A percentile compares a stretch with the other conserved stretches of the same genome.
Evolutionary conservation across 2,888 invertebrate species (phyloP).

Genomic region (Apodemia duryi): DNA sequence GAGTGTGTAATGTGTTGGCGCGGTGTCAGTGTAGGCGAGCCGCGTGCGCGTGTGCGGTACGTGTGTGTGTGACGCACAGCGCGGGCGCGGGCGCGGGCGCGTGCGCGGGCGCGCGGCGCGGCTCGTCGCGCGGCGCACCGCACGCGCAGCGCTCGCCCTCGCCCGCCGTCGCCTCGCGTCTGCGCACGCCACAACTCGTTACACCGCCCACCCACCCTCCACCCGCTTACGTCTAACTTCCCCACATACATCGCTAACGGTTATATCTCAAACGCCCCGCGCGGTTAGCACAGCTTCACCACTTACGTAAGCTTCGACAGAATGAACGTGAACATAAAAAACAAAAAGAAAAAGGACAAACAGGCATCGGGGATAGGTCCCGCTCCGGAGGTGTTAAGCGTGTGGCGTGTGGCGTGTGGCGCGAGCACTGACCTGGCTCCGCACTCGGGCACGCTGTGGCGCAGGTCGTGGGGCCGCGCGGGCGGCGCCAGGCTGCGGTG

Average conservation of each 20-base stretch:
- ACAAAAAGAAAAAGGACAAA: slow-evolving; percentile 20
- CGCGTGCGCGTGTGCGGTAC: slow-evolving; percentile 14
- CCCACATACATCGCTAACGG: background rate
- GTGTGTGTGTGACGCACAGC: slow-evolving; percentile 17
- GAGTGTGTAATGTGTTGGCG: background rate
- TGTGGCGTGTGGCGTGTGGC: slow-evolving; percentile 87
- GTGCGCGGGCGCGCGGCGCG: slow-evolving; percentile 19
- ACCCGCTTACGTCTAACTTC: slow-evolving; percentile 3
- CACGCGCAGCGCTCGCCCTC: slow-evolving; percentile 46
- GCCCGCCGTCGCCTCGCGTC: slow-evolving; percentile 29
- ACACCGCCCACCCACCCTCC: slow-evolving; percentile 25
- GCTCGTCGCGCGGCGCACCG: slow-evolving; percentile 40
- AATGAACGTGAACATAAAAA: slow-evolving; percentile 13
- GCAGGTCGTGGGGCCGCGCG: slow-evolving; percentile 13
- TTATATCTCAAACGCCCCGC: slow-evolving; percentile 34
- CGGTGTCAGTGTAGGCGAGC: slow-evolving; percentile 18
- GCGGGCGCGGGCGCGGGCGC: background rate
- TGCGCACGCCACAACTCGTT: slow-evolving; percentile 25
- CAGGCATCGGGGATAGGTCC: slow-evolving; percentile 20
- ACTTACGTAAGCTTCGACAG: slow-evolving; percentile 6
- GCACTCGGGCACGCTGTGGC: slow-evolving; percentile 79
- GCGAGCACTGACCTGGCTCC: slow-evolving; percentile 83
- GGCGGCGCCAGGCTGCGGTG: slow-evolving; percentile 35
- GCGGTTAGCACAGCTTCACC: slow-evolving; percentile 13
- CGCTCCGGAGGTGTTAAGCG: slow-evolving; percentile 38